phyloP scores from a whole-genome alignment of 2,113 vertebrate species.

The Pagrus major region DNA sequence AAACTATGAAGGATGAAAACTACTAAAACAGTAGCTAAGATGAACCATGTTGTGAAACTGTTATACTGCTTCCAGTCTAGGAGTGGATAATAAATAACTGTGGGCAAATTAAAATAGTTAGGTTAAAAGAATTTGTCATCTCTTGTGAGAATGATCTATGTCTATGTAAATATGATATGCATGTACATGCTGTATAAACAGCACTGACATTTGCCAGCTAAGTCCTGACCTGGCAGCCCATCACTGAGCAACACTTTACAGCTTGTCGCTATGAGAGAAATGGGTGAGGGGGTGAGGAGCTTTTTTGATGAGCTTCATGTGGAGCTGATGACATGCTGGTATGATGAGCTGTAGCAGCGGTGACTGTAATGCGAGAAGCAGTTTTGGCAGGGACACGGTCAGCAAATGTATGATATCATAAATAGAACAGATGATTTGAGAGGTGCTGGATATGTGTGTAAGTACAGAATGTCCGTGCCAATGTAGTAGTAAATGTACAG shows the following conservation, averaged over 20 bases:
- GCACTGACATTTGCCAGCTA: neutral
- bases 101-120: too few relatives aligned
- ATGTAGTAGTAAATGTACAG: neutral
- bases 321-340: constrained; percentile 49
- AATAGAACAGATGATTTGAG: constrained; percentile 43
- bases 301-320: neutral
- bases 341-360: constrained; percentile 35
- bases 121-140: neutral
- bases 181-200: constrained; percentile 15
- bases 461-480: neutral
- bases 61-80: neutral
- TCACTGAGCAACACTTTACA: constrained; percentile 22
- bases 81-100: too few relatives aligned
- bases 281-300: neutral
- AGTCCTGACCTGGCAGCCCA: neutral
- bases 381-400: constrained; percentile 6
- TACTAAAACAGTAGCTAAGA: too few relatives aligned
- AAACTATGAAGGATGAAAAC: too few relatives aligned
- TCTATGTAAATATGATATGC: constrained; percentile 9
- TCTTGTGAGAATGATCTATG: constrained; percentile 9
- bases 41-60: neutral
- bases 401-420: constrained; percentile 14
- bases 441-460: neutral
- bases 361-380: constrained; percentile 13
- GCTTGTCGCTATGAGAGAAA: constrained; percentile 30